Evolutionary conservation across 2,888 invertebrate genomes (phyloP), one percentile per base, ranked within the genome.

Genomic region (Fragum sueziense): DNA sequence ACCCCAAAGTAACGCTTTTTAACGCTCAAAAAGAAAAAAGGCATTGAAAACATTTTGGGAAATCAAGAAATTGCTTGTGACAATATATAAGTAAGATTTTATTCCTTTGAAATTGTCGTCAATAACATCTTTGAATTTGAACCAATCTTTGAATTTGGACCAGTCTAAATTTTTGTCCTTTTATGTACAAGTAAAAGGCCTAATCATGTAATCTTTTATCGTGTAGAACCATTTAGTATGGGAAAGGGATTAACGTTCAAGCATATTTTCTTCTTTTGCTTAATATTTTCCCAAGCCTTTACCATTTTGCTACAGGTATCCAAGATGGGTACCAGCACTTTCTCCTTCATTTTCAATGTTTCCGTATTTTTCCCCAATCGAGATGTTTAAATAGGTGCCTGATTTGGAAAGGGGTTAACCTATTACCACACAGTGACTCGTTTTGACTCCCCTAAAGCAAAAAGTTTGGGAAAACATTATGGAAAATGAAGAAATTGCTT

Each of bases 351-450:
- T 25, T 6, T 25, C 54, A 54, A 54, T 54, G 54, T 25, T 54
- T 54, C 25, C 54, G 2, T 25, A 54, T 17, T 9, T 6, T 9
- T 52, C n/a, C n/a, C 9, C 41, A 17, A 17, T 11, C 9, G 11
- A 41, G 41, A 17, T 41, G 41, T 41, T n/a, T 7, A 11, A n/a
- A n/a, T n/a, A n/a, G n/a, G n/a, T n/a, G n/a, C n/a, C n/a, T n/a
- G 14, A 22, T 54, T 59, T 59, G 59, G 59, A 27, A 59, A 59
- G 7, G 29, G 59, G 59, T 59, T 27, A 59, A 59, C 59, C 59
- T 3, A 27, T 27, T 59, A 11, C 59, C 52, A 11, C 52, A 52
- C 14, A 59, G 7, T 14, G 20, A 59, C 29, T 4, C 27, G 17
- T 37, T 33, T 37, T 34, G 22, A 62, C 2, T 17, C 33, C 6